Evolutionary conservation across 2,797 vertebrate species (phyloP), one percentile per base, ranked within the genome.

Genomic region (Smutsia gigantea): DNA sequence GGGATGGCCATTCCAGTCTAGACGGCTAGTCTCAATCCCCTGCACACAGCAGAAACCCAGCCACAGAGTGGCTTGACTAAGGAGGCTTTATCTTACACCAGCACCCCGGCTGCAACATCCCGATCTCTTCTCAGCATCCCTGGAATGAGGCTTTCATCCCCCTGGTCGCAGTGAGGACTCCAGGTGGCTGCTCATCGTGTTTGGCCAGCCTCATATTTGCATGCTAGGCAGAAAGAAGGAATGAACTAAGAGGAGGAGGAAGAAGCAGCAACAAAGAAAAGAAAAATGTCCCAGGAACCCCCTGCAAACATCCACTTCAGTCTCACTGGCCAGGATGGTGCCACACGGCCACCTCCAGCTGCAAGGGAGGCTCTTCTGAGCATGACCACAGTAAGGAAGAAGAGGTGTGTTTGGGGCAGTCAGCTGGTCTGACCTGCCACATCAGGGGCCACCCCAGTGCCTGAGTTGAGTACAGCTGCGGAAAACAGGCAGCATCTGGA

Each of bases 1-100:
- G 25, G 29, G 23, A 15, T 4, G 31, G 4, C 1, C 27, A 6
- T 29, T 39, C 57, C 51, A 2, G 14, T 2, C 0, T 31, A 9
- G 25, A 59, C 72, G 15, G 5, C 31, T 42, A 49, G 55, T 3
- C 46, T 46, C 25, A 23, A 49, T 34, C 3, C 12, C 18, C 71
- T 83, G 51, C 34, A 25, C 10, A 9, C 25, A 13, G n/a, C 74
- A 68, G 90, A 68, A 46, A 51, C 77, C 34, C 75, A 53, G 57
- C 18, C 29, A 10, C 39, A 27, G 87, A 13, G 18, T 0, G 42
- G 64, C 25, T 9, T 64, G 57, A 39, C 88, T 17, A 21, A n/a
- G 12, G 27, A 63, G 63, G 31, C 29, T 21, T 17, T 78, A 57
- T 64, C 42, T 31, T 4, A 51, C 34, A 53, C 53, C 68, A 37